Evolutionary conservation across 2,113 vertebrate genomes (phyloP).

Genomic region (Forbesichthys agassizii): DNA sequence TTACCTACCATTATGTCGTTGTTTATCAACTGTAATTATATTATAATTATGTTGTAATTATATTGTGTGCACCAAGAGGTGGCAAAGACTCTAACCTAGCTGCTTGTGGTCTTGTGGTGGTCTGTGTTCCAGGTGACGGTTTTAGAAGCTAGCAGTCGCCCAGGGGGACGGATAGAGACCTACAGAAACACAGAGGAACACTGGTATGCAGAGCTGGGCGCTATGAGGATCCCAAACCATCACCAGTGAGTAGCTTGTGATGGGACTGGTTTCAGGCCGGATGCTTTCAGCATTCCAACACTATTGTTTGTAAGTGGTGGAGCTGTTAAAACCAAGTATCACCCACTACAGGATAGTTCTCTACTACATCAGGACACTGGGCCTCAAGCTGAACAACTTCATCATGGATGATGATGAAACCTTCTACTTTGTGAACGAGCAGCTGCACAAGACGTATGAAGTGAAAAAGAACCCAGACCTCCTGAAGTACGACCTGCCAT

Average conservation of each 20-base stretch:
- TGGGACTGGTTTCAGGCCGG: not conserved
- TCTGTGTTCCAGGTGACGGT: constrained; percentile 38
- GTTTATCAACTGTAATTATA: too few relatives aligned
- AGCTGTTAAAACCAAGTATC: too few relatives aligned
- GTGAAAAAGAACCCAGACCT: constrained; percentile 16
- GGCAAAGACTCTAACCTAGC: too few relatives aligned
- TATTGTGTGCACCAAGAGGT: too few relatives aligned
- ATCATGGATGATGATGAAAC: constrained; percentile 37
- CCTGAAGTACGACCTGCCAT: constrained; percentile 17
- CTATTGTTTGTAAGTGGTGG: too few relatives aligned
- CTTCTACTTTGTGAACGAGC: constrained; percentile 33
- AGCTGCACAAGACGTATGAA: not conserved
- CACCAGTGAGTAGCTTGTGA: constrained; percentile 23
- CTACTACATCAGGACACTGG: not conserved
- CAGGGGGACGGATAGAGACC: too few relatives aligned
- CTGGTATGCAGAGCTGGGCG: constrained; percentile 46
- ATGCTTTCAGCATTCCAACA: too few relatives aligned
- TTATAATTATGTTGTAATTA: too few relatives aligned
- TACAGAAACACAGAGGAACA: too few relatives aligned
- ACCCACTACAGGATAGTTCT: constrained; percentile 29
- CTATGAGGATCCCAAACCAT: constrained; percentile 52
- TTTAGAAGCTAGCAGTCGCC: constrained; percentile 38
- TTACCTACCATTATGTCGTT: too few relatives aligned
- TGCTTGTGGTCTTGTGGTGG: not conserved
- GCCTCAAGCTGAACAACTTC: constrained; percentile 27